Evolutionary conservation across 2,888 invertebrate species (phyloP), one percentile per base, ranked within the genome.

Genomic region (Campopleginae sp.): DNA sequence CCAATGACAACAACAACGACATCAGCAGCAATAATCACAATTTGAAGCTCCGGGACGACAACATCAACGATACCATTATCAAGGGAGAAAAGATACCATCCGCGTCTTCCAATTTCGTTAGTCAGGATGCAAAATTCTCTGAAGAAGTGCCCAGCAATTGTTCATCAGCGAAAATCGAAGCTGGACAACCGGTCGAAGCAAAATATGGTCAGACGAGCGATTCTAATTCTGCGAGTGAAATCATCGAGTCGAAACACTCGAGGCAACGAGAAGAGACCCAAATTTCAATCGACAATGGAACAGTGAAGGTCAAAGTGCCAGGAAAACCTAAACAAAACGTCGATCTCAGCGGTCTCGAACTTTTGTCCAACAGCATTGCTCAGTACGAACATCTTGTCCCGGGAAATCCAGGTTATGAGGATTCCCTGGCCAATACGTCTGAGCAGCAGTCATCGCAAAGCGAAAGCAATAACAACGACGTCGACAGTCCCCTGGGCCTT

Each of bases 341-440:
- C 0, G 97, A 98, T 91, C 94, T 97, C 8, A 97, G 97, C 88
- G 98, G 98, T 0, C 94, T 98, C 46, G 97, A 98, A 92, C 93
- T 98, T 58, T 93, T 98, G 33, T 98, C 98, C 0, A 98, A 98
- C 90, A 98, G 98, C 91, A 97, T 98, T 84, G 97, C 97, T 80
- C 97, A 97, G 89, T 96, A 96, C 88, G 96, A 96, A 90, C 95
- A 95, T 76, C 90, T 94, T 44, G 91, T 91, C 70, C 92, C 94
- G 14, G 89, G 91, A 88, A 86, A 94, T 61, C 93, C 51, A 38
- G 95, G 19, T 51, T 88, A 90, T 1, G 94, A 94, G 3, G 95
- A 94, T 70, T 94, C 95, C 0, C 94, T 95, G 46, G 90, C 93
- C 0, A 91, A 88, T 63, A 91, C 94, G 0, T 90, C 90, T 23